Evolutionary conservation across 2,888 invertebrate species (phyloP).

Genomic region (Lypha dubia): DNA sequence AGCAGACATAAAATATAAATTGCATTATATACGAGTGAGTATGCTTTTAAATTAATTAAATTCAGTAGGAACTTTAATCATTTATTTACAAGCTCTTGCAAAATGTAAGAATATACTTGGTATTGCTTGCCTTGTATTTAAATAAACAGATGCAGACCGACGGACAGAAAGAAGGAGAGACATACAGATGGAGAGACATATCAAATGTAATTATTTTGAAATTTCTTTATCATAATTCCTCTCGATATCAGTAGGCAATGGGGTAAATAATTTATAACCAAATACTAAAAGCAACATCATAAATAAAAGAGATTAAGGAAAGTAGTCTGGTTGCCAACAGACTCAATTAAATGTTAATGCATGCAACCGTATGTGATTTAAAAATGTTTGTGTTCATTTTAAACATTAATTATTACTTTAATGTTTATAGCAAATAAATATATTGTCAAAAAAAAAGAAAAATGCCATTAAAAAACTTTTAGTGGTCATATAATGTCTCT

Average conservation of each 20-base stretch:
- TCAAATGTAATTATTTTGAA: neutral
- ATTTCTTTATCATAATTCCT: neutral
- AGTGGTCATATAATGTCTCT: conserved; percentile 7
- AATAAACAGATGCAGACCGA: no score
- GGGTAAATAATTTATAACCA: conserved; percentile 10
- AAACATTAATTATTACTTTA: neutral
- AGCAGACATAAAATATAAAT: neutral
- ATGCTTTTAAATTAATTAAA: neutral
- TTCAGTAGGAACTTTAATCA: neutral
- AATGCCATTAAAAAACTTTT: conserved; percentile 38
- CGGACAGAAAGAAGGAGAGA: no score
- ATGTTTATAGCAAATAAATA: neutral
- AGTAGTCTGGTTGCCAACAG: neutral
- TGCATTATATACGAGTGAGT: neutral
- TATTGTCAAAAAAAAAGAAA: neutral
- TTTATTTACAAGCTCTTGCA: neutral
- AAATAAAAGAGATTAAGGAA: conserved; percentile 5
- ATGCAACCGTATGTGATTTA: neutral
- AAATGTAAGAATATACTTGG: neutral
- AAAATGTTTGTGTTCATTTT: neutral
- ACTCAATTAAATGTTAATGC: conserved; percentile 1
- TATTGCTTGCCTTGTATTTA: neutral
- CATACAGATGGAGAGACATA: no score
- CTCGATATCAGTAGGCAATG: neutral
- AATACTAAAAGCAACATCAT: conserved; percentile 10